phyloP scores from a whole-genome alignment of 2,797 vertebrate genomes.

The Lophius americanus region DNA sequence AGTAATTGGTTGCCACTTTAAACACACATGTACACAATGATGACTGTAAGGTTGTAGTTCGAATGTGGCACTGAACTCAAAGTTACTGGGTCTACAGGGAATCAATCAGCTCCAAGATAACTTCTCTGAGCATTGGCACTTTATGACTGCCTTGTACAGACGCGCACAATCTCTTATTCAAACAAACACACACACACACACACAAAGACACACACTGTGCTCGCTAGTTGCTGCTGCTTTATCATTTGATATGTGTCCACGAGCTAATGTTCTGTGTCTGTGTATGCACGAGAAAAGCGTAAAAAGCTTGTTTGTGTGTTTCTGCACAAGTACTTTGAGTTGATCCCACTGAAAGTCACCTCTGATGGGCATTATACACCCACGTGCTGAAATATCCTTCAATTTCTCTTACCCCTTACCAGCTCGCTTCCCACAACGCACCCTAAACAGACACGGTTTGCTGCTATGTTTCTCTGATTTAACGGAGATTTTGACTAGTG shows the following conservation, averaged over 20 bases:
- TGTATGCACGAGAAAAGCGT: slow-evolving; percentile 26
- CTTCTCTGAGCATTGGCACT: slow-evolving; percentile 61
- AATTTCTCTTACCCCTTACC: slow-evolving; percentile 72
- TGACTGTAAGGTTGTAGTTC: slow-evolving; percentile 24
- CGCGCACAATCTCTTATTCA: too few species aligned
- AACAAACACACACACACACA: slow-evolving; percentile 18
- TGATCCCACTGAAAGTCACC: slow-evolving; percentile 80
- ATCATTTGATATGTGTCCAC: slow-evolving; percentile 55
- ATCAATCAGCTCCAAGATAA: slow-evolving; percentile 59
- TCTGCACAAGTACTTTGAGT: slow-evolving; percentile 64
- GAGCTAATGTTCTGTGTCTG: slow-evolving; percentile 64
- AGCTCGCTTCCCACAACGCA: slow-evolving; percentile 68
- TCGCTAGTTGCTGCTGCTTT: slow-evolving; percentile 39
- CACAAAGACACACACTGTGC: slow-evolving; percentile 29
- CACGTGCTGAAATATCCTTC: slow-evolving; percentile 72
- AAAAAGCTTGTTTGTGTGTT: slow-evolving; percentile 67
- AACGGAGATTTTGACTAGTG: slow-evolving; percentile 59
- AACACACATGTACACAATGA: slow-evolving; percentile 10
- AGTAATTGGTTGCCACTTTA: slow-evolving; percentile 18
- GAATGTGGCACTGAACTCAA: slow-evolving; percentile 40
- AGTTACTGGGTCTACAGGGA: slow-evolving; percentile 64
- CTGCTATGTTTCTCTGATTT: slow-evolving; percentile 67
- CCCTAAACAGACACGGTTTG: slow-evolving; percentile 62
- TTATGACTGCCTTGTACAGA: slow-evolving; percentile 41
- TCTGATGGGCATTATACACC: slow-evolving; percentile 79